These are phyloP conservation scores for Phania funesta DNA, from an alignment of 2,888 invertebrate genomes.

Conservation along the genomic window DNA sequence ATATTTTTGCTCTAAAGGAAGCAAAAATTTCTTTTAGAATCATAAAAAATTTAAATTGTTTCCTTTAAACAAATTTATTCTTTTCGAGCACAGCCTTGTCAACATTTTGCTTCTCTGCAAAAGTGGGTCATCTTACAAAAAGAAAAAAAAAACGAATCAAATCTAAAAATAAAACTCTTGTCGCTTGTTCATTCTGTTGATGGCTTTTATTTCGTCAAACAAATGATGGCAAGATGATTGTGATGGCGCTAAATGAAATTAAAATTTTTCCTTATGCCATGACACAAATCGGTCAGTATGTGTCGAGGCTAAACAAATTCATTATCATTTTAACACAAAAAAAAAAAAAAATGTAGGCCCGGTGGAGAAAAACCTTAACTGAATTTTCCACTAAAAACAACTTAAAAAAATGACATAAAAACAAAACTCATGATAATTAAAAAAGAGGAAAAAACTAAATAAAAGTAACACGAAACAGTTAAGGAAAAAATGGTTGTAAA, in stretches of 20 bases:
- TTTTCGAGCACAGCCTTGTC: neutral
- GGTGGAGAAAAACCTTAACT: neutral
- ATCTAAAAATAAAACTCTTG: neutral
- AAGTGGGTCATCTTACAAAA: neutral
- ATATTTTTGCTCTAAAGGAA: neutral
- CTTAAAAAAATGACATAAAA: neutral
- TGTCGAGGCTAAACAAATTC: neutral
- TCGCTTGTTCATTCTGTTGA: neutral
- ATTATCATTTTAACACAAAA: too few species aligned
- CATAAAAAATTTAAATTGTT: neutral
- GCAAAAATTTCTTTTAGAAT: neutral
- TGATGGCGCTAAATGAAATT: neutral
- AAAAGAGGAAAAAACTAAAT: neutral
- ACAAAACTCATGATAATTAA: neutral
- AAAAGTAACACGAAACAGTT: neutral
- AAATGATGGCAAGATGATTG: neutral
- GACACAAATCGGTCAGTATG: neutral
- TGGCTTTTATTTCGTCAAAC: neutral
- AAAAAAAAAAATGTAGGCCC: neutral
- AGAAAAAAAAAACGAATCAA: neutral
- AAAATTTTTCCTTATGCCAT: neutral
- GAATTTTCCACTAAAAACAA: neutral
- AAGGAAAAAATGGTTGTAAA: neutral
- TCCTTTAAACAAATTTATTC: neutral
- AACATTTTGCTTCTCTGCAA: neutral